Evolutionary conservation across 2,888 invertebrate genomes (phyloP).

Genomic region (Aporophyla nigra): DNA sequence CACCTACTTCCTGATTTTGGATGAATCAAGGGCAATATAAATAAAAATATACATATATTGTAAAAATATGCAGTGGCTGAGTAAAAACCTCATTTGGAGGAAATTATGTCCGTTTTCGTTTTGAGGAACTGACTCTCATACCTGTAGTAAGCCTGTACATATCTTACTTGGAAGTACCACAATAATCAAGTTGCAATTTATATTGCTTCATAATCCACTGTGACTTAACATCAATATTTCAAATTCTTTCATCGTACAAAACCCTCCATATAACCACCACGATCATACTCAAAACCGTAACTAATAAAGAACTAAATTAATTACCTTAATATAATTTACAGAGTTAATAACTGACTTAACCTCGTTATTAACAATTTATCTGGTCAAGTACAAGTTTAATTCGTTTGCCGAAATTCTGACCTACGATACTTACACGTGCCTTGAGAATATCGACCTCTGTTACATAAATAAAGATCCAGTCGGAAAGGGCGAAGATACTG

Average conservation of each 20-base stretch:
- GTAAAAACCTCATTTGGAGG: too few relatives aligned
- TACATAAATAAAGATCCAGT: slow-evolving; percentile 54
- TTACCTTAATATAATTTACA: slow-evolving; percentile 6
- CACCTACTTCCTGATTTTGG: too few relatives aligned
- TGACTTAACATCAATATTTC: not conserved
- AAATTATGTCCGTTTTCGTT: too few relatives aligned
- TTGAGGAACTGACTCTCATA: not conserved
- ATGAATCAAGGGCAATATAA: too few relatives aligned
- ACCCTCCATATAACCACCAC: not conserved
- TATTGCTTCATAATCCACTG: not conserved
- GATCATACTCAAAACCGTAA: not conserved
- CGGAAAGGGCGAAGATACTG: slow-evolving; percentile 17
- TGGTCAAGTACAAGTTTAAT: slow-evolving; percentile 64
- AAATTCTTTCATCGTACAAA: not conserved
- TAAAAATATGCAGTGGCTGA: too few relatives aligned
- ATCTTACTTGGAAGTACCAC: not conserved
- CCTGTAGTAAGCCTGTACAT: not conserved
- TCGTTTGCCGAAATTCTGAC: slow-evolving; percentile 36
- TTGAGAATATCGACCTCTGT: slow-evolving; percentile 62
- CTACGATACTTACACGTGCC: slow-evolving; percentile 41
- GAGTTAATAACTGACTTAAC: slow-evolving; percentile 30
- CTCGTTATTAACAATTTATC: slow-evolving; percentile 51
- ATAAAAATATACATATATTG: too few relatives aligned
- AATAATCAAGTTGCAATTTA: not conserved
- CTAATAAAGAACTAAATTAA: slow-evolving; percentile 27